Evolutionary conservation across 2,113 vertebrate species (phyloP).

Genomic region (Picathartes gymnocephalus): DNA sequence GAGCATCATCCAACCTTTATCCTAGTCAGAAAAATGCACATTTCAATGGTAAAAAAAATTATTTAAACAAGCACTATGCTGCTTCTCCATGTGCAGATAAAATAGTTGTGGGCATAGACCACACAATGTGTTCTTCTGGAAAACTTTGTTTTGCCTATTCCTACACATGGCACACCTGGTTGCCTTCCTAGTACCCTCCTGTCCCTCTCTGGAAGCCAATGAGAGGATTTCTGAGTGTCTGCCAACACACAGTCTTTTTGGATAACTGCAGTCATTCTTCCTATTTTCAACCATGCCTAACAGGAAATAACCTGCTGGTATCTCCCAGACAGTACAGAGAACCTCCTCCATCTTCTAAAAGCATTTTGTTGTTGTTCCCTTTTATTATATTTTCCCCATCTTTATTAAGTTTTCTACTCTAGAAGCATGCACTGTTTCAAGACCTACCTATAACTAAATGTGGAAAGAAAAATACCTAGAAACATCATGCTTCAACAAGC

Average conservation of each 20-base stretch:
- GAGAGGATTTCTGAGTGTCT: background rate
- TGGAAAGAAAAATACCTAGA: background rate
- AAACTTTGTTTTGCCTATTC: background rate
- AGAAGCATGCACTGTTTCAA: background rate
- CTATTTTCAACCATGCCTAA: background rate
- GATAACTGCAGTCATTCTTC: background rate
- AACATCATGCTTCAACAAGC: background rate
- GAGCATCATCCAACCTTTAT: background rate
- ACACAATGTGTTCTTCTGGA: background rate
- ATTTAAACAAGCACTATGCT: background rate
- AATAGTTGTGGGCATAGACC: background rate
- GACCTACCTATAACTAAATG: background rate
- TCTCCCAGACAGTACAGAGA: background rate
- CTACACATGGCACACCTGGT: background rate
- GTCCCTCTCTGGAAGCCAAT: background rate
- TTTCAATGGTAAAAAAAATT: background rate
- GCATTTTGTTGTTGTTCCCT: background rate
- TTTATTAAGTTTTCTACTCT: background rate
- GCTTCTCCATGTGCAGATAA: background rate
- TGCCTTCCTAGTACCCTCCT: background rate
- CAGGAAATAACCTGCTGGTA: background rate
- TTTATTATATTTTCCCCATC: background rate
- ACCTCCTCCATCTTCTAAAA: background rate
- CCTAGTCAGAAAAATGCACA: background rate
- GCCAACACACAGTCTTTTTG: background rate